Evolutionary conservation across 2,888 invertebrate species (phyloP).

Genomic region (Ormyrus rosae): DNA sequence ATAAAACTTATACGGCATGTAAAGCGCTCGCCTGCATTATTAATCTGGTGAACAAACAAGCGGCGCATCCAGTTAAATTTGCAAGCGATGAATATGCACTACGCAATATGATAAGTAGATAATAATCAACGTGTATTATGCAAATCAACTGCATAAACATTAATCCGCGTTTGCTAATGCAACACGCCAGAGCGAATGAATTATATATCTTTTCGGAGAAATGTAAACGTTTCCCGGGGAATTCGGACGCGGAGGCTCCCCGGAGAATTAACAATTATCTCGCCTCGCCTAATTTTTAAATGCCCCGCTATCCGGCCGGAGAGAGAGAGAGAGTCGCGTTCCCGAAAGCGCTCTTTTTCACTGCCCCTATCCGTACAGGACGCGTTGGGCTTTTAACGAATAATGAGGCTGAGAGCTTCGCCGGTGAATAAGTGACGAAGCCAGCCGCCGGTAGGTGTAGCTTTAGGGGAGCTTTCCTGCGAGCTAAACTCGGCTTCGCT

Average conservation of each 20-base stretch:
- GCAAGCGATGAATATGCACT: slow-evolving; percentile 50
- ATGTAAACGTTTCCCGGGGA: slow-evolving; percentile 21
- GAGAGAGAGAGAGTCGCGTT: no score
- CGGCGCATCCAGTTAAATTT: slow-evolving; percentile 25
- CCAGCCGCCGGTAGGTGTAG: slow-evolving; percentile 37
- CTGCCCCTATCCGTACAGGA: neutral
- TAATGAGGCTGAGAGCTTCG: slow-evolving; percentile 62
- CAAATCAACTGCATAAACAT: slow-evolving; percentile 40
- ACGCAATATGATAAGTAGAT: slow-evolving; percentile 48
- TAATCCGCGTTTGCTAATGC: slow-evolving; percentile 45
- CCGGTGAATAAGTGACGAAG: slow-evolving; percentile 63
- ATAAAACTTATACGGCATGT: no score
- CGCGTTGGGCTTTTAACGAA: slow-evolving; percentile 61
- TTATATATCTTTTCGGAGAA: slow-evolving; percentile 8
- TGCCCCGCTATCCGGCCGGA: neutral
- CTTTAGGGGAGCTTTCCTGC: slow-evolving; percentile 30
- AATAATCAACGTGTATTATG: slow-evolving; percentile 54
- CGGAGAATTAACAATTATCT: slow-evolving; percentile 14
- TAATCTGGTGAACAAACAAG: no score
- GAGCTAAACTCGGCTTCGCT: slow-evolving; percentile 15
- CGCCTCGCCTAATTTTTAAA: neutral
- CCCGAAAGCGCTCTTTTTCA: slow-evolving; percentile 14
- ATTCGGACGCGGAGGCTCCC: slow-evolving; percentile 1
- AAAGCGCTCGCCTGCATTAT: no score
- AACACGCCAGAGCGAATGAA: slow-evolving; percentile 17